phyloP scores from a whole-genome alignment of 2,113 vertebrate species.

The Colinus virginianus region DNA sequence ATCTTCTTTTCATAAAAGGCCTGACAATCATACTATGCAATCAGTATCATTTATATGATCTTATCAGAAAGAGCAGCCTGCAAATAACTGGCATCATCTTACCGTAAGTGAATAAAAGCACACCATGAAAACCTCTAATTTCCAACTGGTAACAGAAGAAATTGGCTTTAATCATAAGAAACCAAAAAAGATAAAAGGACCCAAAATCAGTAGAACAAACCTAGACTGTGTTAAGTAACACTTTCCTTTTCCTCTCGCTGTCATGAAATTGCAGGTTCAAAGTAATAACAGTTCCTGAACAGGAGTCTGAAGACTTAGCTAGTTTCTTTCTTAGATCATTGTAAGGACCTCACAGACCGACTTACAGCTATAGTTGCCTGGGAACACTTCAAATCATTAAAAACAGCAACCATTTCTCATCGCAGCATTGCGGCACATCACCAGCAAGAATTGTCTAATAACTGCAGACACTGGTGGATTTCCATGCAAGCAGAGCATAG shows the following conservation, averaged over 20 bases:
- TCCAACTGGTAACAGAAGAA: not conserved
- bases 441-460: not conserved
- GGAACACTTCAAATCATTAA: not conserved
- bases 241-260: not conserved
- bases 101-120: not conserved
- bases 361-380: not conserved
- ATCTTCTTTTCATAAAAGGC: not conserved
- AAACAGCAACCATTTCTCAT: not conserved
- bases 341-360: not conserved
- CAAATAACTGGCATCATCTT: not conserved
- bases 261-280: not conserved
- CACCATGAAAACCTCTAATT: not conserved
- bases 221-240: not conserved
- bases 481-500: not conserved
- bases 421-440: not conserved
- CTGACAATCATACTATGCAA: not conserved
- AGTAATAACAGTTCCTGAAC: not conserved
- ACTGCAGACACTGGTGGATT: not conserved
- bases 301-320: not conserved
- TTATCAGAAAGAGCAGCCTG: conserved; percentile 31
- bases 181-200: not conserved
- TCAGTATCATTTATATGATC: not conserved
- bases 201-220: not conserved
- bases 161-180: not conserved
- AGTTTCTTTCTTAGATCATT: not conserved